phyloP scores from a whole-genome alignment of 2,113 vertebrate genomes.

The Laticauda laticaudata region DNA sequence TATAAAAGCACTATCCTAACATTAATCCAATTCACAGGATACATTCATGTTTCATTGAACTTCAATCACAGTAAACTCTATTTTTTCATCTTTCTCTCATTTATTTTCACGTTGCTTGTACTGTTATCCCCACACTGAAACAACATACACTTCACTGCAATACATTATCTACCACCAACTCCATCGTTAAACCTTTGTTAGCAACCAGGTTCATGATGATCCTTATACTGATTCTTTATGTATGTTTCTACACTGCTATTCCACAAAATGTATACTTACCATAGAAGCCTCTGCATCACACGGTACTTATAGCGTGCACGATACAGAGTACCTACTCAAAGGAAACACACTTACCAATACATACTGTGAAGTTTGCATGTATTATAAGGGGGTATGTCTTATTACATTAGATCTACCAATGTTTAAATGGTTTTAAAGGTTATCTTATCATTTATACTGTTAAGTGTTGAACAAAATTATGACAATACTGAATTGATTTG shows the following conservation, averaged over 20 bases:
- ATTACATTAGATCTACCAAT: background rate
- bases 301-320: conserved; percentile 73
- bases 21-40: background rate
- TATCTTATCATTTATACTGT: conserved; percentile 44
- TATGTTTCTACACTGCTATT: conserved; percentile 65
- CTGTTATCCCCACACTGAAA: background rate
- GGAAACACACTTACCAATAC: conserved; percentile 80
- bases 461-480: accelerated
- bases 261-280: conserved; percentile 79
- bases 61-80: background rate
- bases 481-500: conserved; percentile 34
- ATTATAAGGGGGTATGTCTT: conserved; percentile 56
- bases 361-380: conserved; percentile 71
- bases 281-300: conserved; percentile 79
- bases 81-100: background rate
- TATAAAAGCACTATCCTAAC: background rate
- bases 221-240: conserved; percentile 40
- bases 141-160: background rate
- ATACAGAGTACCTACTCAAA: conserved; percentile 83
- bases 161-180: background rate
- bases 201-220: background rate
- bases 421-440: background rate
- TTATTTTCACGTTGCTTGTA: background rate
- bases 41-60: background rate
- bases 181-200: conserved; percentile 2